These are phyloP conservation scores for Dryobotodes eremita DNA, from an alignment of 2,888 invertebrate genomes.

Conservation along the genomic window DNA sequence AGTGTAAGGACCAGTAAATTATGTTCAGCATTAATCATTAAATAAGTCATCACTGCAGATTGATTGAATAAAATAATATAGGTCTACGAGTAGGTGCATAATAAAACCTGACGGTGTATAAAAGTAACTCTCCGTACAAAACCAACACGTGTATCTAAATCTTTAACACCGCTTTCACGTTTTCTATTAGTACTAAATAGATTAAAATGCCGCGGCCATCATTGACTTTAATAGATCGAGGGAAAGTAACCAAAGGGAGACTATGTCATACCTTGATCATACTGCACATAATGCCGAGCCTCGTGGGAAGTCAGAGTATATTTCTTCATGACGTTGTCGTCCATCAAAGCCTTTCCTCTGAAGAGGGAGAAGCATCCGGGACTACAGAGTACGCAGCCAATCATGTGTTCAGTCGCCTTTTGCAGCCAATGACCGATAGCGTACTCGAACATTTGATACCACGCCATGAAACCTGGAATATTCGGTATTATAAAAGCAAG, in stretches of 20 bases:
- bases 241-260: slow-evolving; percentile 13
- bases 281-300: slow-evolving; percentile 96
- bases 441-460: slow-evolving; percentile 99
- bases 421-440: slow-evolving; percentile 99
- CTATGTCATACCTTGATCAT: slow-evolving; percentile 94
- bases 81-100: background rate
- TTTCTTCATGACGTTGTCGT: slow-evolving; percentile 96
- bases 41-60: background rate
- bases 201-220: slow-evolving; percentile 12
- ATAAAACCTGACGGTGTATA: background rate
- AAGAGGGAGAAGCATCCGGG: slow-evolving; percentile 99
- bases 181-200: background rate
- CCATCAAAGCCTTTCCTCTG: slow-evolving; percentile 96
- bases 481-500: slow-evolving; percentile 97
- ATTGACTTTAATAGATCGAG: background rate
- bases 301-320: slow-evolving; percentile 95
- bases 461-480: slow-evolving; percentile 99
- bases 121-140: background rate
- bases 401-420: slow-evolving; percentile 99
- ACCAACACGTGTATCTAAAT: background rate
- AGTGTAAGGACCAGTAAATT: background rate
- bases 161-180: slow-evolving; percentile 11
- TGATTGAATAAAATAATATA: background rate
- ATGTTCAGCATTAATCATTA: too few relatives aligned
- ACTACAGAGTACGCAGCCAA: slow-evolving; percentile 99